These are phyloP conservation scores for Natrix natrix DNA, from an alignment of 2,797 vertebrate species.

Conservation along the genomic window DNA sequence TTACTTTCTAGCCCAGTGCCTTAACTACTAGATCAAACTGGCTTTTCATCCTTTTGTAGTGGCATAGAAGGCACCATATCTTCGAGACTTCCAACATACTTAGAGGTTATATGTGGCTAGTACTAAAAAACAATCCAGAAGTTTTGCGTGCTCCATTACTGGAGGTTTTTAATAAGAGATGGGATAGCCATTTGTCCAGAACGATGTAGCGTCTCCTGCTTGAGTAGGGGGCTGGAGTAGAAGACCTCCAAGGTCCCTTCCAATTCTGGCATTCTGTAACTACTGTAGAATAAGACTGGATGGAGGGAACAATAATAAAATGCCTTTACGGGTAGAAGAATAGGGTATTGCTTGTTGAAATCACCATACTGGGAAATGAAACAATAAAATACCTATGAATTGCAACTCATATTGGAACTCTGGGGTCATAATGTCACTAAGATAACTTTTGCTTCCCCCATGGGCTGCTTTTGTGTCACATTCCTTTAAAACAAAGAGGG, in stretches of 20 bases:
- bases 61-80: not conserved
- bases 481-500: not conserved
- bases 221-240: not conserved
- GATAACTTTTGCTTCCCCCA: not conserved
- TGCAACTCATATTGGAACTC: not conserved
- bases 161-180: not conserved
- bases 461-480: not conserved
- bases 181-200: not conserved
- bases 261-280: not conserved
- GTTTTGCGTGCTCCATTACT: not conserved
- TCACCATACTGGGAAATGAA: not conserved
- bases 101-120: not conserved
- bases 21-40: not conserved
- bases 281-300: not conserved
- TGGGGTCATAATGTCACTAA: not conserved
- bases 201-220: not conserved
- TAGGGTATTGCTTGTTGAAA: not conserved
- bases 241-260: not conserved
- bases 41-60: not conserved
- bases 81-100: not conserved
- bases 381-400: not conserved
- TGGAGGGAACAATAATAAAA: not conserved
- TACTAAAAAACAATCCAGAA: not conserved
- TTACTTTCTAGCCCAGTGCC: not conserved
- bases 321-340: too few species aligned